Evolutionary conservation across 2,113 vertebrate species (phyloP).

Genomic region (Puma concolor): DNA sequence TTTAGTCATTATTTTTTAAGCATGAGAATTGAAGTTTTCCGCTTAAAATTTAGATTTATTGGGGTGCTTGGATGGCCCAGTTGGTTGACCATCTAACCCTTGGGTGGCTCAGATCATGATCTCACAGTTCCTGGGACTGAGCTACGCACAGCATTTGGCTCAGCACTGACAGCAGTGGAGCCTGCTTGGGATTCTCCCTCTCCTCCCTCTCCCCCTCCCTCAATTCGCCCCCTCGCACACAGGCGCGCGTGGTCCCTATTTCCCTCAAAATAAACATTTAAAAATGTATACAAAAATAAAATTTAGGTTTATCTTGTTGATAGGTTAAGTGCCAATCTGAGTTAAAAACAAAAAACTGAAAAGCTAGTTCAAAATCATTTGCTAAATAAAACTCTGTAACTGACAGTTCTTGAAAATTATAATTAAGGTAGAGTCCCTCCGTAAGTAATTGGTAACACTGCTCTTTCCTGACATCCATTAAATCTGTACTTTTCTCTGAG

Average conservation of each 20-base stretch:
- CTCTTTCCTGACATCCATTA: constrained; percentile 27
- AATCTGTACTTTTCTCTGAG: constrained; percentile 53
- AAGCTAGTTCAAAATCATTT: constrained; percentile 10
- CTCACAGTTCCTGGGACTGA: too few species aligned
- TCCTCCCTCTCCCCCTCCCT: too few species aligned
- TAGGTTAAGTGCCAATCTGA: background rate
- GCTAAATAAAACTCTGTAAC: background rate
- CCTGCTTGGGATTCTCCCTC: too few species aligned
- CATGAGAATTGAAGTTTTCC: background rate
- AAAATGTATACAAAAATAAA: background rate
- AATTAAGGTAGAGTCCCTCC: background rate
- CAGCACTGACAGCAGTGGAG: too few species aligned
- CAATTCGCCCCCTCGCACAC: too few species aligned
- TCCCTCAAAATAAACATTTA: too few species aligned
- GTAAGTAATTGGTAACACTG: constrained; percentile 16
- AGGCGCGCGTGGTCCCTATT: too few species aligned
- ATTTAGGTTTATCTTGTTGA: constrained; percentile 5
- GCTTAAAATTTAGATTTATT: background rate
- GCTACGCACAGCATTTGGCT: too few species aligned
- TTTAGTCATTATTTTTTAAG: background rate
- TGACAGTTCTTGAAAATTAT: constrained; percentile 28
- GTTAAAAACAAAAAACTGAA: background rate
- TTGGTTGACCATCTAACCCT: too few species aligned
- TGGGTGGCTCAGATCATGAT: too few species aligned
- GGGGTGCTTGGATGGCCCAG: too few species aligned